phyloP scores from a whole-genome alignment of 2,113 vertebrate genomes.

The Empidonax alnorum region DNA sequence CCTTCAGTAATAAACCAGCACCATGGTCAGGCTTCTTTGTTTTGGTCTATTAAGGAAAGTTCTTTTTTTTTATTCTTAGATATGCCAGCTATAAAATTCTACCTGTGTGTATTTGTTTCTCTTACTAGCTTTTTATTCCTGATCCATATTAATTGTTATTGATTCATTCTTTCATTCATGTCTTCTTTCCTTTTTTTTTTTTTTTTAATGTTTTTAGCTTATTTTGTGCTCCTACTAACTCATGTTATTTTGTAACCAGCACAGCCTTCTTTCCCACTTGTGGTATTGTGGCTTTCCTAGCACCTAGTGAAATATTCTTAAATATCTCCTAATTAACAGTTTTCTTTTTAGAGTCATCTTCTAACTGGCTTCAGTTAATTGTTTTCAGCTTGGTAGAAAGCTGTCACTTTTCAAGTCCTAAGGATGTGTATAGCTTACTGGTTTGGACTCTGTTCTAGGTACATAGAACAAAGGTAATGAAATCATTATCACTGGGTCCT shows the following conservation, averaged over 20 bases:
- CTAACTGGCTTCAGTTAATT: slow-evolving; percentile 8
- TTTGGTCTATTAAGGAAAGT: neutral
- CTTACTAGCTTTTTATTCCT: neutral
- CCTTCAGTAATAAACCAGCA: neutral
- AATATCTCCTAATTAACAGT: slow-evolving; percentile 38
- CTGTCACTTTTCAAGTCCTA: neutral
- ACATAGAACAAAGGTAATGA: slow-evolving; percentile 8
- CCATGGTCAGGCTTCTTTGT: neutral
- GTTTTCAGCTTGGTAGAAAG: slow-evolving; percentile 9
- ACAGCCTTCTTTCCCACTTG: neutral
- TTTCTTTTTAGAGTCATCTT: slow-evolving; percentile 37
- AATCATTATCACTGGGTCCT: neutral
- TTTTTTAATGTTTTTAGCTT: neutral
- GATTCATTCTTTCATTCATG: neutral
- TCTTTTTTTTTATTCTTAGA: neutral
- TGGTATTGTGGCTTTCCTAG: slow-evolving; percentile 47
- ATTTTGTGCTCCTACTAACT: neutral
- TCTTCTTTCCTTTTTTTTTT: neutral
- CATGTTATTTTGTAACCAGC: neutral
- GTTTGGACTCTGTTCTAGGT: neutral
- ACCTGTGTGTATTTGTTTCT: neutral
- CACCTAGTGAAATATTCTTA: slow-evolving; percentile 36
- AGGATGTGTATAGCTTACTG: neutral
- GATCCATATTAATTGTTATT: neutral
- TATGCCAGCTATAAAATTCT: neutral